A percentile compares a stretch with the other conserved stretches of the same genome.
These are phyloP conservation scores for Calliopum simillimum DNA, from an alignment of 2,888 invertebrate species.

Conservation along the genomic window DNA sequence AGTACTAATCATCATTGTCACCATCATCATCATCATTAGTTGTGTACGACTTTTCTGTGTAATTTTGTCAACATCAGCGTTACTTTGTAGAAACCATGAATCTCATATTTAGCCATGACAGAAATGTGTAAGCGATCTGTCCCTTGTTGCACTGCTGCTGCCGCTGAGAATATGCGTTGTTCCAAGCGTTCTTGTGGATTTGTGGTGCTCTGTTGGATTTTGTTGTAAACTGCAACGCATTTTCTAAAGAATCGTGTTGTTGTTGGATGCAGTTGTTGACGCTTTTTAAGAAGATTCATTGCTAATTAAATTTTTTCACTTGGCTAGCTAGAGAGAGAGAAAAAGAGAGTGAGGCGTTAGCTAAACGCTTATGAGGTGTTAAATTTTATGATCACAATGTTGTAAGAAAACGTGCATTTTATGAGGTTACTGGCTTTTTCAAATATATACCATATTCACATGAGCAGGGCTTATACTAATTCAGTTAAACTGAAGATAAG, in stretches of 20 bases:
- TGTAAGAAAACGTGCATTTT: too few relatives aligned
- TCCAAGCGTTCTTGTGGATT: conserved; percentile 6
- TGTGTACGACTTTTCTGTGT: background rate
- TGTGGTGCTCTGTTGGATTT: background rate
- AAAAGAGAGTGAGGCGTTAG: too few relatives aligned
- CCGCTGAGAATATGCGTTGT: background rate
- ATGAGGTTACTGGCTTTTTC: too few relatives aligned
- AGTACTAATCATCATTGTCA: background rate
- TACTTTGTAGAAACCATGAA: conserved; percentile 19
- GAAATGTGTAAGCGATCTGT: conserved; percentile 28
- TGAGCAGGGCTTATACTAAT: too few relatives aligned
- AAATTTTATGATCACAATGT: conserved; percentile 15
- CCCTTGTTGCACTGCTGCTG: background rate
- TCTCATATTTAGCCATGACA: conserved; percentile 26
- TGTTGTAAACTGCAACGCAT: background rate
- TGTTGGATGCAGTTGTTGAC: background rate
- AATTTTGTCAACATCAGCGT: conserved; percentile 14
- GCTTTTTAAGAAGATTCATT: conserved; percentile 28
- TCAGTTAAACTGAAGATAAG: too few relatives aligned
- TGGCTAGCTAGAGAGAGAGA: too few relatives aligned
- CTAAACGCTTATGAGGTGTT: conserved; percentile 16
- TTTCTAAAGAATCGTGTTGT: conserved; percentile 2
- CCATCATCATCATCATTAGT: background rate
- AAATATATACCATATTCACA: too few relatives aligned
- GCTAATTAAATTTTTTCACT: conserved; percentile 27